A percentile compares a stretch with the other conserved stretches of the same genome.
These are phyloP conservation scores for Epinephelus moara DNA, from an alignment of 2,113 vertebrate genomes.

Conservation along the genomic window DNA sequence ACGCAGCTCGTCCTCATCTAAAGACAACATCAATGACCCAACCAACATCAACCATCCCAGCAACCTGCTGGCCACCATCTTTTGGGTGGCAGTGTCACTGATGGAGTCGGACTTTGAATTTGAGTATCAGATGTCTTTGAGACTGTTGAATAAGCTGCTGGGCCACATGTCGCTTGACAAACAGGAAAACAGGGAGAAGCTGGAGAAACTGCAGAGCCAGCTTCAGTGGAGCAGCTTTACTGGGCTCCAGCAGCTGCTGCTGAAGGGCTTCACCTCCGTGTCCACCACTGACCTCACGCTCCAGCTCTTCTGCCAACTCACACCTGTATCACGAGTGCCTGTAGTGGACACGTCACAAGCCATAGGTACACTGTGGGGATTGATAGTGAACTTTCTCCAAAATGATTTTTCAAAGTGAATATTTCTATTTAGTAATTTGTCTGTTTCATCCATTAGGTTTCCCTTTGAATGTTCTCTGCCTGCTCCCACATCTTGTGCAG, in stretches of 20 bases:
- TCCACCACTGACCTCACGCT: constrained; percentile 94
- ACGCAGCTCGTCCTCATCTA: constrained; percentile 83
- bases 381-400: neutral
- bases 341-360: constrained; percentile 97
- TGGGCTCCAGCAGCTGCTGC: constrained; percentile 94
- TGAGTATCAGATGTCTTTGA: constrained; percentile 96
- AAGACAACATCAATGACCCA: constrained; percentile 88
- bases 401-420: neutral
- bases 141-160: constrained; percentile 92
- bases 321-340: constrained; percentile 92
- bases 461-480: constrained; percentile 96
- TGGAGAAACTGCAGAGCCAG: constrained; percentile 96
- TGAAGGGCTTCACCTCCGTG: constrained; percentile 96
- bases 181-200: constrained; percentile 92
- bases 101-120: constrained; percentile 99
- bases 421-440: neutral
- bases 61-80: constrained; percentile 94
- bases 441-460: constrained; percentile 86
- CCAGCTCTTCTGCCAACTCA: constrained; percentile 95
- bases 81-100: constrained; percentile 96
- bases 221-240: constrained; percentile 95
- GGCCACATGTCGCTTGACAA: constrained; percentile 93
- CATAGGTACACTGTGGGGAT: constrained; percentile 88
- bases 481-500: constrained; percentile 96
- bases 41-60: constrained; percentile 92